Evolutionary conservation across 2,113 vertebrate genomes (phyloP).

Genomic region (Lophius piscatorius): DNA sequence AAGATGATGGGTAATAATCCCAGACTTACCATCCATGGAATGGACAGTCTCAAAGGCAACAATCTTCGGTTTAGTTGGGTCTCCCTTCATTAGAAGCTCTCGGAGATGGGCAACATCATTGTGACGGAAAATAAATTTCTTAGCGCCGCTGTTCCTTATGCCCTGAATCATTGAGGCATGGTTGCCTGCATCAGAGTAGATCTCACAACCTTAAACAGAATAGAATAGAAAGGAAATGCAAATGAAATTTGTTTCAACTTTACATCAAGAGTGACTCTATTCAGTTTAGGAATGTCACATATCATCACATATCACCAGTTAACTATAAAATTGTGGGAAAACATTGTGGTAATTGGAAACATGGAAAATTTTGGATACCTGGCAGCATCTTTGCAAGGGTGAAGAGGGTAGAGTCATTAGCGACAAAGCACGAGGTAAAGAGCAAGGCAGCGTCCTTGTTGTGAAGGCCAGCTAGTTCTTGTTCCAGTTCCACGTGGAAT

Average conservation of each 20-base stretch:
- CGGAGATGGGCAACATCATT: conserved; percentile 87
- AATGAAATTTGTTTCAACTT: neutral
- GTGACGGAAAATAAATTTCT: conserved; percentile 94
- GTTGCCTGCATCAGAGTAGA: conserved; percentile 96
- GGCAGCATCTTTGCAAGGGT: conserved; percentile 95
- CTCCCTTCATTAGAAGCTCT: conserved; percentile 85
- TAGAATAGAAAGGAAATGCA: conserved; percentile 5
- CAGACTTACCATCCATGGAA: conserved; percentile 94
- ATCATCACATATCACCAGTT: too few relatives aligned
- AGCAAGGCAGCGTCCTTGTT: conserved; percentile 92
- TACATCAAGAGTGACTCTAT: neutral
- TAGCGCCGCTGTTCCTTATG: conserved; percentile 91
- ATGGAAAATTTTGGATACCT: conserved; percentile 69
- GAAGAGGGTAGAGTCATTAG: conserved; percentile 98
- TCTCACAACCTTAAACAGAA: conserved; percentile 87
- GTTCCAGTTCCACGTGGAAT: conserved; percentile 94
- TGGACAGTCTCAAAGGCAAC: conserved; percentile 98
- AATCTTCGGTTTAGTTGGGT: conserved; percentile 90
- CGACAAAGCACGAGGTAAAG: conserved; percentile 97
- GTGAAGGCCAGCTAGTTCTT: conserved; percentile 93
- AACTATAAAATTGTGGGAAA: too few relatives aligned
- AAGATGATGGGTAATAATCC: too few relatives aligned
- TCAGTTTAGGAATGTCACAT: neutral
- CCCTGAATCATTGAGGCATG: conserved; percentile 98
- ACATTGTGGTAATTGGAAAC: neutral